Evolutionary conservation across 2,888 invertebrate species (phyloP), one percentile per base, ranked within the genome.

Genomic region (Ferdinandea cuprea): DNA sequence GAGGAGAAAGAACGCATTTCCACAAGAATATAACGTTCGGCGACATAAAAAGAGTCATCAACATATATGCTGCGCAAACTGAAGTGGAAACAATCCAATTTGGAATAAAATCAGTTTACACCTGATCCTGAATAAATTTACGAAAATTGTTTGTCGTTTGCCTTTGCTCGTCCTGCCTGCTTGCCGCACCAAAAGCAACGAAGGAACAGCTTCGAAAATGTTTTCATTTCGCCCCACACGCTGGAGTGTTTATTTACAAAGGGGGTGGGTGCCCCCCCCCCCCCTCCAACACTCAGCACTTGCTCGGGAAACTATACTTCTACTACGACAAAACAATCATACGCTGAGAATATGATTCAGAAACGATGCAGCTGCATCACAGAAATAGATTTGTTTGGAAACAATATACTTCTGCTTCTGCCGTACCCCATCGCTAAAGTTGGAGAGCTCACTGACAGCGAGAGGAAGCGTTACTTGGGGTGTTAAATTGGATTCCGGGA

Each of bases 401-500:
- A 81, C 77, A 77, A 77, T 77, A 71, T 42, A 81, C 77, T 81
- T 52, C 17, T 35, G 4, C 19, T 40, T 5, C 28, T 11, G 28
- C 19, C 11, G 40, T 32, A 13, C 13, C 59, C 63, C 32, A 32
- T 13, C 17, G 17, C 21, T 32, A 44, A 7, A 6, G n/a, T 15
- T 17, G 11, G 21, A 37, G 50, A 19, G 42, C 59, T 42, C 63
- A 44, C 61, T 37, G 61, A 72, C 54, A 52, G 32, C 44, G 21
- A 65, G 59, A 69, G 59, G 59, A 80, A 73, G 35, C 54, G 58
- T 58, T 73, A 89, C 91, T 91, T 91, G 90, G 91, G 89, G 91
- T 91, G 91, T 90, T 91, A 91, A 92, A 92, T 92, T 92, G 92
- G 92, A 91, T 92, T 81, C 91, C 90, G 90, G 72, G 63, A 79